A percentile compares a stretch with the other conserved stretches of the same genome.
phyloP scores from a whole-genome alignment of 2,888 invertebrate species.

The Pandemis cinnamomeana region DNA sequence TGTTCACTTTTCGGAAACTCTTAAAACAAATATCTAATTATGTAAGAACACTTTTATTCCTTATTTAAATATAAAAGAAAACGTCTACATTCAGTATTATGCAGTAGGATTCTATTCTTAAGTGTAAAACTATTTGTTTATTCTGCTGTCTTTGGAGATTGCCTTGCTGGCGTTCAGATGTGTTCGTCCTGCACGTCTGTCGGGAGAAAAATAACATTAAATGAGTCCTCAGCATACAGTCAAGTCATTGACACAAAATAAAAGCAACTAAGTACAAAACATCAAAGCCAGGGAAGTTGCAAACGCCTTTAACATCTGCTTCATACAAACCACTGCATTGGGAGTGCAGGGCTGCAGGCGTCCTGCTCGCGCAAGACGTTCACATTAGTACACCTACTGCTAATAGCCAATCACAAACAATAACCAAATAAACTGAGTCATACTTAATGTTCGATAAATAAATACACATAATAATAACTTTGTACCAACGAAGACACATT shows the following conservation, averaged over 20 bases:
- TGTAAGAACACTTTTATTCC: slow-evolving; percentile 82
- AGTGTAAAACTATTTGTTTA: slow-evolving; percentile 22
- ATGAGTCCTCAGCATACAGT: slow-evolving; percentile 47
- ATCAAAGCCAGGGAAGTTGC: slow-evolving; percentile 41
- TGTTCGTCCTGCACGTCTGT: slow-evolving; percentile 91
- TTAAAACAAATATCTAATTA: slow-evolving; percentile 61
- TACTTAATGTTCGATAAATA: not conserved
- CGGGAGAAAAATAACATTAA: slow-evolving; percentile 85
- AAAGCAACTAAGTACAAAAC: slow-evolving; percentile 40
- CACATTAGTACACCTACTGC: slow-evolving; percentile 6
- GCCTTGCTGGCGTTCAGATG: slow-evolving; percentile 84
- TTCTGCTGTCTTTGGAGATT: slow-evolving; percentile 53
- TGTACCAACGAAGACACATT: not conserved
- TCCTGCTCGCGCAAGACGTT: not conserved
- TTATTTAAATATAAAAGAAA: slow-evolving; percentile 63
- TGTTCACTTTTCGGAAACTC: slow-evolving; percentile 47
- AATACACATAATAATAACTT: not conserved
- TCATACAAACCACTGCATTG: not conserved
- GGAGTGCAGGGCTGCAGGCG: not conserved
- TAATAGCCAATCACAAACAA: slow-evolving; percentile 21
- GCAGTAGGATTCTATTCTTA: slow-evolving; percentile 34
- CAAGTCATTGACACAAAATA: slow-evolving; percentile 9
- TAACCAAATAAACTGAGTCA: slow-evolving; percentile 1
- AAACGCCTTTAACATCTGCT: slow-evolving; percentile 14
- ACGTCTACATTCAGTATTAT: slow-evolving; percentile 45